A percentile compares a stretch with the other conserved stretches of the same genome.
phyloP scores from a whole-genome alignment of 2,113 vertebrate genomes.

The Tupaia chinensis region DNA sequence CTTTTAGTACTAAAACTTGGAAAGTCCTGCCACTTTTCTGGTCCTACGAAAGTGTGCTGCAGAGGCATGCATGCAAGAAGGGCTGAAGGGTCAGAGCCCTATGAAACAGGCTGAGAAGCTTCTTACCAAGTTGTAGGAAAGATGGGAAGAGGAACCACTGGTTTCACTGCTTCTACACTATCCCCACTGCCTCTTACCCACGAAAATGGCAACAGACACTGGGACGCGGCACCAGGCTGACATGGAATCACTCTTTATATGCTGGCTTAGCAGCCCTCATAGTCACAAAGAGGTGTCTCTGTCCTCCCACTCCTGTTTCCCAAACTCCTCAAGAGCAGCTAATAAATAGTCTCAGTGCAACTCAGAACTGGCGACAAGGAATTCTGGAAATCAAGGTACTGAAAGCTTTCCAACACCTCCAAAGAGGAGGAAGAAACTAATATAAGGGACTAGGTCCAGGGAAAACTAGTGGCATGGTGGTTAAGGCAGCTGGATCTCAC shows the following conservation, averaged over 20 bases:
- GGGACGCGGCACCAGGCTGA: fast-evolving
- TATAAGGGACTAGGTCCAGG: neutral
- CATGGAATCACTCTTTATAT: fast-evolving
- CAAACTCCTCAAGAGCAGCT: neutral
- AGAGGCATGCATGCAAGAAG: neutral
- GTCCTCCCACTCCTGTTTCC: too few species aligned
- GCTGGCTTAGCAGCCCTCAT: neutral
- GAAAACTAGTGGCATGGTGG: too few species aligned
- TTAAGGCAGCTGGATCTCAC: too few species aligned
- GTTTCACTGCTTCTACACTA: too few species aligned
- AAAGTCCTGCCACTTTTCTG: neutral
- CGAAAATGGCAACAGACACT: too few species aligned
- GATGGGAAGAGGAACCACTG: fast-evolving
- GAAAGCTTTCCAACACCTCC: neutral
- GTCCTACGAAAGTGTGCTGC: neutral
- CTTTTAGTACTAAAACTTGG: neutral
- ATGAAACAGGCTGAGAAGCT: neutral
- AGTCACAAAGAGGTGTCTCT: neutral
- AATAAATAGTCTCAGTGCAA: neutral
- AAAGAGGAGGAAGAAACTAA: neutral
- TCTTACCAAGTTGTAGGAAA: neutral
- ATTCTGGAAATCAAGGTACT: too few species aligned
- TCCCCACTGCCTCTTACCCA: too few species aligned
- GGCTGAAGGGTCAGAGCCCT: neutral
- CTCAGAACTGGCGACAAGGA: neutral